Percentiles rank a stretch among this genome's conserved stretches.
These are phyloP conservation scores for Pachydiplax longipennis DNA, from an alignment of 2,888 invertebrate genomes.

Conservation along the genomic window DNA sequence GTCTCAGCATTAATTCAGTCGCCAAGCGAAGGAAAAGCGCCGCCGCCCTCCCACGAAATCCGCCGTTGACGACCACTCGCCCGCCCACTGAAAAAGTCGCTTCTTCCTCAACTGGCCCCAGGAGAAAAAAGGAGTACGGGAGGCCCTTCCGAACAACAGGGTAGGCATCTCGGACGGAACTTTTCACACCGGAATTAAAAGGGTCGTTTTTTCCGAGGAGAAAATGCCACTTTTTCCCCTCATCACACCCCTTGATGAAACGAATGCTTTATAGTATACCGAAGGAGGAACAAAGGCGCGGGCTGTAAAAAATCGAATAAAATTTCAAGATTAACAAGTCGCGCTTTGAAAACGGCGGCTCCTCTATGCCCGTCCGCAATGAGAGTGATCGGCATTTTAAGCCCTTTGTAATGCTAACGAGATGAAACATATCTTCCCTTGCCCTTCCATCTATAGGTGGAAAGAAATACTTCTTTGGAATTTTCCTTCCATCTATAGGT, in stretches of 20 bases:
- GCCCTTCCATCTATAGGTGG: neutral
- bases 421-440: neutral
- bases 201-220: neutral
- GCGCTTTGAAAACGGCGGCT: neutral
- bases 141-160: neutral
- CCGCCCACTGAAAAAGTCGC: neutral
- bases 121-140: neutral
- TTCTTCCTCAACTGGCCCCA: neutral
- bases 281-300: neutral
- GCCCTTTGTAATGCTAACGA: neutral
- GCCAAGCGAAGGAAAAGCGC: neutral
- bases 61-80: neutral
- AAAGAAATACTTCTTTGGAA: neutral
- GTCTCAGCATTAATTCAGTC: no score
- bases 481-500: no score
- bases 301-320: constrained; percentile 1
- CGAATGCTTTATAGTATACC: neutral
- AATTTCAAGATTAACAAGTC: neutral
- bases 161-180: neutral
- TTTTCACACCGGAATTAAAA: neutral
- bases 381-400: neutral
- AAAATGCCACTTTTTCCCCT: neutral
- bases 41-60: neutral
- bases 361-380: neutral
- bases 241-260: neutral